These are phyloP conservation scores for Enteromius trimaculatus DNA, from an alignment of 2,797 vertebrate genomes.

Conservation along the genomic window DNA sequence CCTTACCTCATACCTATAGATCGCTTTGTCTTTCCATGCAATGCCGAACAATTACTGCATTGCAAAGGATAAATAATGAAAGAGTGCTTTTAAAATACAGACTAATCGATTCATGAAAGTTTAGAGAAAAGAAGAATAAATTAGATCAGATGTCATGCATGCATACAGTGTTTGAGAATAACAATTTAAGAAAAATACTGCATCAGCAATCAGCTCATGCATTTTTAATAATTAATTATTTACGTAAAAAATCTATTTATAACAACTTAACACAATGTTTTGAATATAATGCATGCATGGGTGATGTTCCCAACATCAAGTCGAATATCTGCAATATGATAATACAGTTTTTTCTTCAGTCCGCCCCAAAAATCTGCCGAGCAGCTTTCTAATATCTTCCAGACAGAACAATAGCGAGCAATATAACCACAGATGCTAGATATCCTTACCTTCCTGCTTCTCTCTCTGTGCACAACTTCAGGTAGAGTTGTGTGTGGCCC, in stretches of 20 bases:
- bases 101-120: neutral
- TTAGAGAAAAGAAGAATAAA: neutral
- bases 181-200: neutral
- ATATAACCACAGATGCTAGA: constrained; percentile 50
- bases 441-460: constrained; percentile 77
- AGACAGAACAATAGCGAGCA: constrained; percentile 21
- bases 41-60: neutral
- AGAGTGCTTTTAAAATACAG: neutral
- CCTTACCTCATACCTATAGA: neutral
- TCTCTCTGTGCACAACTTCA: constrained; percentile 73
- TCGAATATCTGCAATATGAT: neutral
- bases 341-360: neutral
- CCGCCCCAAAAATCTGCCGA: constrained; percentile 21
- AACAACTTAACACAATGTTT: neutral
- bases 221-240: neutral
- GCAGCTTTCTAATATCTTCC: constrained; percentile 23
- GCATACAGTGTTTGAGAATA: neutral
- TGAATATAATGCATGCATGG: neutral
- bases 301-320: neutral
- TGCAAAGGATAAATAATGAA: neutral
- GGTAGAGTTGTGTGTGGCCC: constrained; percentile 76
- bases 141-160: neutral
- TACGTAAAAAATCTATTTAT: neutral
- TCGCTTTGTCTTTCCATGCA: neutral
- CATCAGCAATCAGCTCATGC: neutral